Conservation (phyloP, 2,888 invertebrate species). For the Neoaliturus tenellus region DNA sequence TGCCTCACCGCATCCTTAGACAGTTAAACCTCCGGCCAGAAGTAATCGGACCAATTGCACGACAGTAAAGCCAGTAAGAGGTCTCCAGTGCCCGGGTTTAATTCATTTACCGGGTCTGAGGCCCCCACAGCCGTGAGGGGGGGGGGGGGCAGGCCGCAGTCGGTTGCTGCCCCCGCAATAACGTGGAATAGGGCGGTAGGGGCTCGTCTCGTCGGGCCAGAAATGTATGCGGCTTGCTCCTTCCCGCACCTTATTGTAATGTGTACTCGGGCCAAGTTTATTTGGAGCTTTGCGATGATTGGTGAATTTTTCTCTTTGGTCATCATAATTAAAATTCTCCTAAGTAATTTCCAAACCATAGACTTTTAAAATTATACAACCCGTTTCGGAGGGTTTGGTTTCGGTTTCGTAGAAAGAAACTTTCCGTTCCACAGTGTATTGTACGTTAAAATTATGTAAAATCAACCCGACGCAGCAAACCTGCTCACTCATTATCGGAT, state of each 20-base stretch:
- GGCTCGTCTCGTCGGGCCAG: not conserved
- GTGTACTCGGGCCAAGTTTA: no score
- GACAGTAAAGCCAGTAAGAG: conserved; percentile 22
- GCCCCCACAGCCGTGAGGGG: not conserved
- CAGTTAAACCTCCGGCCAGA: not conserved
- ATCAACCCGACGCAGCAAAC: no score
- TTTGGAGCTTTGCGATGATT: no score
- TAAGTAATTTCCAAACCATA: no score
- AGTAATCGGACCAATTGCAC: not conserved
- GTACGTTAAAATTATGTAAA: no score
- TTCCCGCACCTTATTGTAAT: not conserved
- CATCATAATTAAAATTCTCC: no score
- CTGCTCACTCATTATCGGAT: no score
- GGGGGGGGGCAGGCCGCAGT: conserved; percentile 14
- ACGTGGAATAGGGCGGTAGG: not conserved
- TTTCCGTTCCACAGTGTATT: no score
- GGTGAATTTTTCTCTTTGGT: no score
- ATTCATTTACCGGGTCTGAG: conserved; percentile 51
- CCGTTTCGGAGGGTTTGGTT: no score
- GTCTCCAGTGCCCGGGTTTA: conserved; percentile 50
- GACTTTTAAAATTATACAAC: no score
- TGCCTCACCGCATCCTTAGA: not conserved
- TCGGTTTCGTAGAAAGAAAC: no score
- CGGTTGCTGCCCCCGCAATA: conserved; percentile 9
- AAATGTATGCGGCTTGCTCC: not conserved